Percentiles rank a stretch among this genome's conserved stretches.
Evolutionary conservation across 2,113 vertebrate genomes (phyloP).

Genomic region (Gnathonemus echidnorhynchus): DNA sequence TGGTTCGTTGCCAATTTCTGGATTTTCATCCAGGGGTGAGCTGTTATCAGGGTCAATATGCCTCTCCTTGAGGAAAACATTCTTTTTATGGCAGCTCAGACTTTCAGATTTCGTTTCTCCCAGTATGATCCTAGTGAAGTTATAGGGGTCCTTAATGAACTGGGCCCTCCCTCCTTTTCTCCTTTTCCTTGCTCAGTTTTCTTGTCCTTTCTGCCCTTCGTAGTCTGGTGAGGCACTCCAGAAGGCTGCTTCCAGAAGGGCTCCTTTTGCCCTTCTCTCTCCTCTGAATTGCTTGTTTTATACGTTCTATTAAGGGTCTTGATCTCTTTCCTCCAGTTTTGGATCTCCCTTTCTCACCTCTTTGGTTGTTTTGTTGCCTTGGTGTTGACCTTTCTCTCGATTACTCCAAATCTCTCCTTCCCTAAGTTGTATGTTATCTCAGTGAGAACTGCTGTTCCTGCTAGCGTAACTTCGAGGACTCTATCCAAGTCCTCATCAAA

Average conservation of each 20-base stretch:
- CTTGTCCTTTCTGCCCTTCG: neutral
- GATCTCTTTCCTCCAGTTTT: neutral
- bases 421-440: neutral
- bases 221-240: neutral
- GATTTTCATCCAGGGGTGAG: neutral
- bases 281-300: conserved; percentile 18
- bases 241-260: neutral
- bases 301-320: neutral
- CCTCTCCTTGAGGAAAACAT: neutral
- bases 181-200: neutral
- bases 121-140: neutral
- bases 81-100: neutral
- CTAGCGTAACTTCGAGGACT: neutral
- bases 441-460: neutral
- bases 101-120: neutral
- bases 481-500: neutral
- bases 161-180: neutral
- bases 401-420: neutral
- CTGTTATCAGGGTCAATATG: neutral
- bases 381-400: neutral
- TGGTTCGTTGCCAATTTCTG: neutral
- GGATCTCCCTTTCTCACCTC: neutral
- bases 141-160: neutral
- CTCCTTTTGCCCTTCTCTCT: neutral
- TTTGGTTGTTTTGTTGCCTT: neutral